phyloP scores from a whole-genome alignment of 1,140 invertebrate genomes.

The Harlomillsia oculata region DNA sequence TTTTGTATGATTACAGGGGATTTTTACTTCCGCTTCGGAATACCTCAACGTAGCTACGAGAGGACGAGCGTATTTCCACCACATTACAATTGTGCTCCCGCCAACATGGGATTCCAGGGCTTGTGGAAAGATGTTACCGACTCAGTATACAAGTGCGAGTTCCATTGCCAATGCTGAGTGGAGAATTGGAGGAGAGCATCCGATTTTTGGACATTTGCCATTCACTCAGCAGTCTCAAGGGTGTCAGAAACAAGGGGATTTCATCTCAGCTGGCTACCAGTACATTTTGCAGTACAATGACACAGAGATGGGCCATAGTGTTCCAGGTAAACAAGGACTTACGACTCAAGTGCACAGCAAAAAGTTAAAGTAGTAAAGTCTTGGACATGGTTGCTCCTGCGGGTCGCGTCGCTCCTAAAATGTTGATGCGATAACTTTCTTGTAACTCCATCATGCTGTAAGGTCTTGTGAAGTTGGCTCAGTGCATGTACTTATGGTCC shows the following conservation, averaged over 20 bases:
- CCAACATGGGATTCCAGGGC: constrained; percentile 41
- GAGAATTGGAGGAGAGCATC: constrained; percentile 41
- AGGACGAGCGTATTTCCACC: constrained; percentile 45
- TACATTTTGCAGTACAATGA: constrained; percentile 31
- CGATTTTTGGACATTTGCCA: constrained; percentile 43
- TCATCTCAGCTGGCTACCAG: constrained; percentile 46
- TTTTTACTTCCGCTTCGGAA: constrained; percentile 44
- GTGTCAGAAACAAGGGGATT: constrained; percentile 48
- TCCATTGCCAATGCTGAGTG: constrained; percentile 43
- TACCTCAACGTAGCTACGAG: constrained; percentile 46
- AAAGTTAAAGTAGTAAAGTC: neutral
- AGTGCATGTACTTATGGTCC: too few species aligned
- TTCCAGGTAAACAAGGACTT: constrained; percentile 21
- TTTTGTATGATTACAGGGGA: constrained; percentile 42
- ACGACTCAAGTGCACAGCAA: neutral
- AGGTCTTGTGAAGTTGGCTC: too few species aligned
- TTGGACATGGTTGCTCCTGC: too few species aligned
- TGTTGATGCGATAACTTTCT: too few species aligned
- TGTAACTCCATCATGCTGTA: too few species aligned
- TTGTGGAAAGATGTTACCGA: constrained; percentile 32
- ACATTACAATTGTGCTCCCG: constrained; percentile 48
- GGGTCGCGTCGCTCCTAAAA: too few species aligned
- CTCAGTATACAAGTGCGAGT: constrained; percentile 32
- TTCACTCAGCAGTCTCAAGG: constrained; percentile 52
- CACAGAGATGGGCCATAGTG: constrained; percentile 3